Base-by-base conservation (phyloP, 1,140 invertebrate genomes). In the Caenorhabditis briggsae region DNA sequence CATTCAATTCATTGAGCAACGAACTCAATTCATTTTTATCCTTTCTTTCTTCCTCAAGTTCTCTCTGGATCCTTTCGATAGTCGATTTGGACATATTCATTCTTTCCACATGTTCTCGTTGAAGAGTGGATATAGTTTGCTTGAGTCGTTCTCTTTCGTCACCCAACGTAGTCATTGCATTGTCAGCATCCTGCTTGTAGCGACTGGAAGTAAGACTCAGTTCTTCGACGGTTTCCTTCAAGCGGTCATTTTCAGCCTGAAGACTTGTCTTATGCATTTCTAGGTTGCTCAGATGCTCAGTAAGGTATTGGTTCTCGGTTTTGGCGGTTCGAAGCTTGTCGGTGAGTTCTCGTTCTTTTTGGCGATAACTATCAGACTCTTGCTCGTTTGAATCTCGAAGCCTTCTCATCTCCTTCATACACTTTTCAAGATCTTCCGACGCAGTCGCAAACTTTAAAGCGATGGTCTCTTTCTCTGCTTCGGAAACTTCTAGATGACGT, bases 111-210 rank as follows among this genome's bases (percentile, higher is more conserved):
- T 70, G 5, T n/a, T 70, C 64, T 46, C 18, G 64, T 18, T 46
- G 64, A 5, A 43, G 12, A 18, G 43, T 70, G 0, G 43, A 41
- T 33, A 70, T 18, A 8, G 16, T 12, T 16, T 43, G 9, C 18
- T 70, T 11, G 18, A 25, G 11, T 25, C 33, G 64, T 8, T 43
- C 64, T 46, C 14, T 14, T 18, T 70, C 33, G 18, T 70, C 64
- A n/a, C 1, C 2, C 14, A 70, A 7, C n/a, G 6, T 8, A 46
- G 64, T 70, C 41, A 43, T 70, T 0, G 33, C 2, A n/a, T 70
- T 70, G 14, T 70, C 64, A 43, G 64, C 64, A 43, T 70, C 64
- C 43, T 70, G 64, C 18, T 46, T 11, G 64, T 18, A 43, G 43
- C 64, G 33, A 16, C 16, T 9, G 9, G 20, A 23, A 7, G 9